Percentiles rank a stretch among this genome's conserved stretches.
These are phyloP conservation scores for Neodiprion lecontei DNA, from an alignment of 1,140 invertebrate species.

Conservation along the genomic window DNA sequence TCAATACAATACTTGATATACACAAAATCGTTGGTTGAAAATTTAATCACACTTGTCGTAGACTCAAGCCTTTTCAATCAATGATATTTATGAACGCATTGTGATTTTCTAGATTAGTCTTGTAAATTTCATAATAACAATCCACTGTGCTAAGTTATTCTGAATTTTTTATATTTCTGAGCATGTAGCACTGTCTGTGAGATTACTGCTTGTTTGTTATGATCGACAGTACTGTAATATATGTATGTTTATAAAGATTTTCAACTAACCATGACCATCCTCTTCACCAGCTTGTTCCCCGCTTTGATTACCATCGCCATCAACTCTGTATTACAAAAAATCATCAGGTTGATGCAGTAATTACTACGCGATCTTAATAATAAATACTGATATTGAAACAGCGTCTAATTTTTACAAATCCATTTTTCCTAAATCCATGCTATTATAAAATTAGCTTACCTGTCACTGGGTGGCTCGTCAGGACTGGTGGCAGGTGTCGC, in stretches of 20 bases:
- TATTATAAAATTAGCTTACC: slow-evolving; percentile 46
- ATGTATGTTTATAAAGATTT: not conserved
- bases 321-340: slow-evolving; percentile 55
- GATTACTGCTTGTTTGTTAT: not conserved
- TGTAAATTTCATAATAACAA: not conserved
- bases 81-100: no score
- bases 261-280: slow-evolving; percentile 55
- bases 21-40: no score
- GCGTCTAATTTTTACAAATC: not conserved
- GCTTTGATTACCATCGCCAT: slow-evolving; percentile 68
- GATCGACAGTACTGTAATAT: not conserved
- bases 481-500: slow-evolving; percentile 66
- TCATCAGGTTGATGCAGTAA: not conserved
- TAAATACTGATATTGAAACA: not conserved
- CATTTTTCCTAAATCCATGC: not conserved
- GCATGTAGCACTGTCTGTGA: not conserved
- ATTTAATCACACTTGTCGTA: no score
- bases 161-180: not conserved
- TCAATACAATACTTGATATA: no score
- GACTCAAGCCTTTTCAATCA: no score
- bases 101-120: not conserved
- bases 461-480: slow-evolving; percentile 63
- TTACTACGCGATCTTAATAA: slow-evolving; percentile 10
- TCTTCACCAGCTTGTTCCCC: slow-evolving; percentile 66
- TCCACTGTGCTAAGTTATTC: not conserved